Evolutionary conservation across 2,113 vertebrate species (phyloP), one percentile per base, ranked within the genome.

Genomic region (Haplochromis burtoni): DNA sequence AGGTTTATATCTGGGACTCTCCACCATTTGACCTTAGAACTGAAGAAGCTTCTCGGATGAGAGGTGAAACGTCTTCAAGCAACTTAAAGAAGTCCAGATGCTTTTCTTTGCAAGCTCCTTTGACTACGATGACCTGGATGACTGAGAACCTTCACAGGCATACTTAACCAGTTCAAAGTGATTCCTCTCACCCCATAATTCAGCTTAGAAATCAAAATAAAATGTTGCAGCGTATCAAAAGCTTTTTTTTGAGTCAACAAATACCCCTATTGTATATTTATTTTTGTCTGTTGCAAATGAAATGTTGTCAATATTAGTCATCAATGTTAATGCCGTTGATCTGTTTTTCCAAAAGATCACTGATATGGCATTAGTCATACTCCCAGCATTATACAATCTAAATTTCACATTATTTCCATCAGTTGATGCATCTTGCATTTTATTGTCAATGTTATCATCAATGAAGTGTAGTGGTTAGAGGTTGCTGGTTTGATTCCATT

Each of bases 91-190:
- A 26, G 26, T 26, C 26, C 26, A 26, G 26, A 26, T 4, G 26
- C 26, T 26, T 26, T 26, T 26, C 26, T 26, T 26, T 26, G 26
- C 26, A 26, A 26, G 4, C 26, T 26, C 26, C 26, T 26, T 26
- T 26, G 26, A 26, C 26, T 26, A 26, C 26, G 26, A 26, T 26
- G 26, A 26, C 26, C 26, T 26, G 26, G 26, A 26, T 26, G 26
- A 26, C 26, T 26, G 26, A 26, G 26, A 26, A 26, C 26, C 26
- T 26, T 26, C 26, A 26, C 26, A 26, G 26, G 2, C 26, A 26
- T 26, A 35, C 33, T 35, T 1, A 59, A 59, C 0, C 55, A 17
- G 26, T 59, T 57, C 7, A 59, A 57, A 8, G 0, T 2, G 2
- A 17, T 59, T 59, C 5, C 0, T 59, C 0, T 31, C 55, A 17